Conservation (phyloP, 2,113 vertebrate genomes). For the Clinocottus analis region DNA sequence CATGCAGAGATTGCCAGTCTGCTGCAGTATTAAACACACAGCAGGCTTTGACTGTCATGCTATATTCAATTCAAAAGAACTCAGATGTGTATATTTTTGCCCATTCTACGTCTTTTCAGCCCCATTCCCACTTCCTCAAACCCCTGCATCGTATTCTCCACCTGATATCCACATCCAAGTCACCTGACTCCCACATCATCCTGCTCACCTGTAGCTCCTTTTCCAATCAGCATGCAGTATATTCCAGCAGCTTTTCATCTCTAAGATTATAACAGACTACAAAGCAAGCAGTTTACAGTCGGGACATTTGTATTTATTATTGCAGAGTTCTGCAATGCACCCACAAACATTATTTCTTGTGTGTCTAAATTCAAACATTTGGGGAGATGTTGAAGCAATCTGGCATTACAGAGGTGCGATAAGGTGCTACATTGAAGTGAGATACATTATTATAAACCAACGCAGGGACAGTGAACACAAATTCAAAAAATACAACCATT, state of each 20-base stretch:
- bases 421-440: background rate
- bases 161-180: background rate
- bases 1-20: background rate
- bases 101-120: background rate
- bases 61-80: background rate
- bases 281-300: background rate
- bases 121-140: background rate
- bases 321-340: background rate
- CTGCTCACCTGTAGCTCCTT: background rate
- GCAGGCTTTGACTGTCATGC: background rate
- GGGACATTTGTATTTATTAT: background rate
- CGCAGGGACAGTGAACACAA: background rate
- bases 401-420: background rate
- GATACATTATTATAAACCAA: conserved; percentile 3
- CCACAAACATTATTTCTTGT: background rate
- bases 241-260: background rate
- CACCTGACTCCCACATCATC: background rate
- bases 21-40: conserved; percentile 4
- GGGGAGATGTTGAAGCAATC: background rate
- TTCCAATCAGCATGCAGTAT: background rate
- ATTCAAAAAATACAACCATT: background rate
- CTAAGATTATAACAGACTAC: background rate
- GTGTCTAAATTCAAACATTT: background rate
- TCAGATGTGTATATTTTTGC: background rate
- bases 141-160: background rate